phyloP scores from a whole-genome alignment of 2,797 vertebrate species.

The Smutsia gigantea region DNA sequence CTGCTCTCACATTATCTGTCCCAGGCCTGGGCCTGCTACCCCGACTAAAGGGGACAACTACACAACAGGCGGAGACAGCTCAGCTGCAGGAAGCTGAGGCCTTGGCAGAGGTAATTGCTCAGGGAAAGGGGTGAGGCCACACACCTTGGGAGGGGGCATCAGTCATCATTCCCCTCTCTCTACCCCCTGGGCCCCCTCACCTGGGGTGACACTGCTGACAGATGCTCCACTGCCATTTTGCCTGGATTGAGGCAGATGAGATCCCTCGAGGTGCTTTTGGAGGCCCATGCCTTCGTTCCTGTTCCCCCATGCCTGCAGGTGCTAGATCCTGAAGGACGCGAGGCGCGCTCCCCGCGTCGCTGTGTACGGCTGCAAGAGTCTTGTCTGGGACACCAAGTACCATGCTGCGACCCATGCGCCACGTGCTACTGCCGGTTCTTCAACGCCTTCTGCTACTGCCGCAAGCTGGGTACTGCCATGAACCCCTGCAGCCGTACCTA shows the following conservation, averaged over 20 bases:
- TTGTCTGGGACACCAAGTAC: conserved; percentile 89
- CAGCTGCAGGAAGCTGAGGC: conserved; percentile 75
- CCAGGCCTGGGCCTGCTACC: conserved; percentile 78
- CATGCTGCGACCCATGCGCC: conserved; percentile 94
- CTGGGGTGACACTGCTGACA: not conserved
- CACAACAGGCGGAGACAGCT: conserved; percentile 73
- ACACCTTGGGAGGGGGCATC: conserved; percentile 7
- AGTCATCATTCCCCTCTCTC: not conserved
- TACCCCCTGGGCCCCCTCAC: not conserved
- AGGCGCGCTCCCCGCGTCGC: conserved; percentile 87
- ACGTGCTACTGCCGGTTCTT: conserved; percentile 96
- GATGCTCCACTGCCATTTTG: not conserved
- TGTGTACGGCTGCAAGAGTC: conserved; percentile 91
- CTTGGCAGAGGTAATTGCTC: conserved; percentile 84
- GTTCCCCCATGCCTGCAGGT: conserved; percentile 71
- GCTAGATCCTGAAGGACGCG: conserved; percentile 76
- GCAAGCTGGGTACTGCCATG: conserved; percentile 90
- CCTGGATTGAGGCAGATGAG: rapidly evolving
- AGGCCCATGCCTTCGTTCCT: not conserved
- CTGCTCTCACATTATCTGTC: conserved; percentile 25
- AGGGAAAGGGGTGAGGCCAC: not conserved
- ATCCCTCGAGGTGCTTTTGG: not conserved
- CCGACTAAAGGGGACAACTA: conserved; percentile 73
- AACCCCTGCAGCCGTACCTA: conserved; percentile 88
- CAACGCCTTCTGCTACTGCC: conserved; percentile 93